Evolutionary conservation across 2,113 vertebrate genomes (phyloP), one percentile per base, ranked within the genome.

Genomic region (Indicator maculatus): DNA sequence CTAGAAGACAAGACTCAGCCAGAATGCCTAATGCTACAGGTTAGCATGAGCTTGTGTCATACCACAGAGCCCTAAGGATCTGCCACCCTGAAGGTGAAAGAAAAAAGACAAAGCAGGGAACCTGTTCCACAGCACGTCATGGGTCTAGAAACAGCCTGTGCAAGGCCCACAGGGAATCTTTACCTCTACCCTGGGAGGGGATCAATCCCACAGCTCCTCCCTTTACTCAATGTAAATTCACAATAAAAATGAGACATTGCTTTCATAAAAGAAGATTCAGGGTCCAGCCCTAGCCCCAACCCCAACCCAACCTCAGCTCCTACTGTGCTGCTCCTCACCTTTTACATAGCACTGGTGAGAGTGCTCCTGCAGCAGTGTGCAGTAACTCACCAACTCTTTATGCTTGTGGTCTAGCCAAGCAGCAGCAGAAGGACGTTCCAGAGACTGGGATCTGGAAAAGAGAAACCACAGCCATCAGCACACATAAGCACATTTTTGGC

Each of bases 321-420:
- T n/a, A n/a, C 2, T 1, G 2, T 1, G 0, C 19, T 1, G 6
- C 78, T 91, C 64, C 94, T 91, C 66, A 99, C 98, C 98, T 87
- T 98, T 98, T 89, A 99, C 99, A 0, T 98, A 99, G 97, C 99
- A 99, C 93, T 99, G 99, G 92, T 99, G 98, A 65, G 99, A 99
- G 45, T 99, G 98, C 77, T 99, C 99, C 94, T 99, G 99, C 47
- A 99, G 97, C 77, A 99, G 97, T 0, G 98, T 98, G 96, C 99
- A 99, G 83, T 99, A 99, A 89, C 97, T 98, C 71, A 98, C 98
- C 82, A 99, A 94, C 69, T 99, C 99, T 90, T 99, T 99, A 92
- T 98, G 97, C 88, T 99, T 99, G 83, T 98, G 98, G 86, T 99
- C 99, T 13, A 98, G 96, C 98, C 98, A 99, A 36, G 98, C 97